These are phyloP conservation scores for Arremon brunneinucha DNA, from an alignment of 2,797 vertebrate species.

Conservation along the genomic window DNA sequence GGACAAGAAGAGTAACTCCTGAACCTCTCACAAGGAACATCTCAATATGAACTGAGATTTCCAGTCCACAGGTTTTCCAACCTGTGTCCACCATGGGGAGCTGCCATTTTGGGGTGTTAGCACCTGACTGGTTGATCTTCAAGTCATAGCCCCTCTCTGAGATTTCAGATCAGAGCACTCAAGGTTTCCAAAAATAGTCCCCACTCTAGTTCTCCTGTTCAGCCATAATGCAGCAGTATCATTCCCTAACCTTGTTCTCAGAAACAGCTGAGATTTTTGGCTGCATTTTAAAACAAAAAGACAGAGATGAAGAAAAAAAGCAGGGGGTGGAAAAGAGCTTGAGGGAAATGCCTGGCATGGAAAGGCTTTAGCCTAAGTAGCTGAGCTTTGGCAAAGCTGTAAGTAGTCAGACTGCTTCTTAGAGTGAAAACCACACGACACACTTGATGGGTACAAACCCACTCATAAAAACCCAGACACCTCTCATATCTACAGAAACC, in stretches of 20 bases:
- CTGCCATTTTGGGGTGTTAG: background rate
- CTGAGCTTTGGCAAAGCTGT: constrained; percentile 38
- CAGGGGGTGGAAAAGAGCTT: constrained; percentile 49
- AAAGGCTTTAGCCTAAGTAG: constrained; percentile 45
- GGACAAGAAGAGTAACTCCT: background rate
- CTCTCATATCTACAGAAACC: background rate
- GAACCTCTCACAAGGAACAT: background rate
- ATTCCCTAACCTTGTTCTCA: background rate
- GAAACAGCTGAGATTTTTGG: constrained; percentile 62
- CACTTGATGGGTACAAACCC: background rate
- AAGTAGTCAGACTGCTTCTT: constrained; percentile 49
- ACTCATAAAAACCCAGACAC: background rate
- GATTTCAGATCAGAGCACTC: background rate
- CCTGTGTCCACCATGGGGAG: fast-evolving
- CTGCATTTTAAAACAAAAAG: constrained; percentile 54
- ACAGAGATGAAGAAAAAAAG: background rate
- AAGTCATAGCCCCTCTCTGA: background rate
- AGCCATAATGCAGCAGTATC: background rate
- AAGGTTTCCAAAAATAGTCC: background rate
- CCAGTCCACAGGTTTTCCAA: background rate
- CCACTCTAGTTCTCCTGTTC: background rate
- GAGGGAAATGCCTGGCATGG: constrained; percentile 41
- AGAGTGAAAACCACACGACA: constrained; percentile 16
- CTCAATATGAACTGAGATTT: background rate
- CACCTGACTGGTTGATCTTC: background rate